A percentile compares a stretch with the other conserved stretches of the same genome.
Evolutionary conservation across 2,888 invertebrate genomes (phyloP).

Genomic region (Malacosoma neustria): DNA sequence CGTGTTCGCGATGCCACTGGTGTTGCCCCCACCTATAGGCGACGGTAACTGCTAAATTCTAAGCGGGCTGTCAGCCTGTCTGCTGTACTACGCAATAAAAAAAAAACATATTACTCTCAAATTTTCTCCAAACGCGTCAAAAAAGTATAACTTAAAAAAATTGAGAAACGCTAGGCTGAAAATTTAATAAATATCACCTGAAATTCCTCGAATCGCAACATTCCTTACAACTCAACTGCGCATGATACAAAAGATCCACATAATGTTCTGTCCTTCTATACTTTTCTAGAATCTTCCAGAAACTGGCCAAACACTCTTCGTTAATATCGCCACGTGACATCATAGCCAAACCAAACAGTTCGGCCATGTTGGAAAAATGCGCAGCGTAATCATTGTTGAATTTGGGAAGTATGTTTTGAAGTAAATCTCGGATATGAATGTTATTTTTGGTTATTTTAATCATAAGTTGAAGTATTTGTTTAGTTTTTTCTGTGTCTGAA

Average conservation of each 20-base stretch:
- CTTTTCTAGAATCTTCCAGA: slow-evolving; percentile 19
- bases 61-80: no score
- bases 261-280: slow-evolving; percentile 22
- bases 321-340: slow-evolving; percentile 2
- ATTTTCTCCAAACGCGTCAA: no score
- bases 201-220: slow-evolving; percentile 33
- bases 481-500: not conserved
- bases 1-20: no score
- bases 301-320: slow-evolving; percentile 14
- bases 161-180: no score
- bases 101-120: no score
- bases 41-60: no score
- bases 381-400: not conserved
- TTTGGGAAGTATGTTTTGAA: not conserved
- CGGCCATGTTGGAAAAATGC: slow-evolving; percentile 17
- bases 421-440: not conserved
- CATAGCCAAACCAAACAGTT: slow-evolving; percentile 27
- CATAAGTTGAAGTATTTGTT: not conserved
- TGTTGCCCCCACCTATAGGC: no score
- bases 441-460: not conserved
- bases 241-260: slow-evolving; percentile 31
- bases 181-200: slow-evolving; percentile 30
- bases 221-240: slow-evolving; percentile 19
- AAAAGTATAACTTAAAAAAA: no score
- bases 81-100: no score